A percentile compares a stretch with the other conserved stretches of the same genome.
phyloP scores from a whole-genome alignment of 1,140 invertebrate species.

The Scylla paramamosain region DNA sequence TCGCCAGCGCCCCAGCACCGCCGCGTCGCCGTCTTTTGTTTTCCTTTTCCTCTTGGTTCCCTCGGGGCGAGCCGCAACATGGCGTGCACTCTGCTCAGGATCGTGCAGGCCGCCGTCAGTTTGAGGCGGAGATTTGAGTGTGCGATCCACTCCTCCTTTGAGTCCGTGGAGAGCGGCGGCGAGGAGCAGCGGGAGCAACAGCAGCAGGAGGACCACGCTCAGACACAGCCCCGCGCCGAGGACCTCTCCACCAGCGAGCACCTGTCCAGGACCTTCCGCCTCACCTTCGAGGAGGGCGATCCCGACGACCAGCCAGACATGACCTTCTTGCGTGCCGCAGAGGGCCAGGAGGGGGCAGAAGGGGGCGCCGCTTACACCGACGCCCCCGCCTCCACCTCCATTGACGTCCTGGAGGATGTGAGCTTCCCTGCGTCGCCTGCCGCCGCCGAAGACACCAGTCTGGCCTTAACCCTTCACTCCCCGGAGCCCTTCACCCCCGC shows the following conservation, averaged over 20 bases:
- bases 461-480: not conserved
- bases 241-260: constrained; percentile 67
- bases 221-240: constrained; percentile 37
- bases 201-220: not conserved
- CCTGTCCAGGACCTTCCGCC: constrained; percentile 62
- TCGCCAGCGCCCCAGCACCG: constrained; percentile 48
- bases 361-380: constrained; percentile 62
- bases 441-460: not conserved
- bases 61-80: constrained; percentile 47
- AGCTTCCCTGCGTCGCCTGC: not conserved
- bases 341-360: constrained; percentile 43
- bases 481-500: not conserved
- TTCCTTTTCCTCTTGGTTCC: constrained; percentile 65
- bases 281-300: constrained; percentile 50
- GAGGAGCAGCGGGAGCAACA: constrained; percentile 44
- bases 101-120: constrained; percentile 74
- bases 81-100: constrained; percentile 73
- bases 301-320: not conserved
- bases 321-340: constrained; percentile 58
- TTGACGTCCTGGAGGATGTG: constrained; percentile 70
- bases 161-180: constrained; percentile 68
- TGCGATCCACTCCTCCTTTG: constrained; percentile 73
- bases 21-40: constrained; percentile 67
- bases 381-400: constrained; percentile 61
- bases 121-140: constrained; percentile 69